Evolutionary conservation across 1,140 invertebrate genomes (phyloP).

Genomic region (Drosophila suzukii): DNA sequence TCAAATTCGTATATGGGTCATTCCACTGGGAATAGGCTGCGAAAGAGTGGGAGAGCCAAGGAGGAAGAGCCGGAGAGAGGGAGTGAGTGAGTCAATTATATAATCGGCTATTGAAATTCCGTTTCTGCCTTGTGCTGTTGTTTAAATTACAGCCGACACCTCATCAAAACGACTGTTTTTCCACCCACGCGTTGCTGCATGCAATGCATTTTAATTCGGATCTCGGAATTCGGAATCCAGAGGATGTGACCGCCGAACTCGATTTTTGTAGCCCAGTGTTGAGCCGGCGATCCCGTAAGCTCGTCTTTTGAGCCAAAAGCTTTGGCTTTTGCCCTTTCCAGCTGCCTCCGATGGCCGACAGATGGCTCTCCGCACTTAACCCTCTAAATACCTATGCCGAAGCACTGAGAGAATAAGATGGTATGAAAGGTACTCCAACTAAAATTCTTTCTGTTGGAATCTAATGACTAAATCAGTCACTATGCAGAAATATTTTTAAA

Average conservation of each 20-base stretch:
- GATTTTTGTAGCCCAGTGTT: conserved; percentile 22
- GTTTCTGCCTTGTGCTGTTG: conserved; percentile 53
- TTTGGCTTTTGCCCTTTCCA: conserved; percentile 50
- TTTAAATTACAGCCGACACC: conserved; percentile 80
- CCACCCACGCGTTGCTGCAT: conserved; percentile 54
- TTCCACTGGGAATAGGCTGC: conserved; percentile 77
- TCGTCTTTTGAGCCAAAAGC: conserved; percentile 44
- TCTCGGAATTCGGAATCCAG: not conserved
- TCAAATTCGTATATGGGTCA: conserved; percentile 79
- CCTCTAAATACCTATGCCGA: conserved; percentile 1
- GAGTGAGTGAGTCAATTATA: conserved; percentile 55
- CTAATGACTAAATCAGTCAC: no score
- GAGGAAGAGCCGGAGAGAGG: not conserved
- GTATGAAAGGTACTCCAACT: not conserved
- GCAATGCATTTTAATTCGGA: conserved; percentile 43
- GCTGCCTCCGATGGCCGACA: conserved; percentile 62
- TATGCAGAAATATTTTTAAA: no score
- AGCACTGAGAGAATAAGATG: conserved; percentile 1
- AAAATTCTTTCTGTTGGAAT: no score
- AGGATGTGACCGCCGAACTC: conserved; percentile 42
- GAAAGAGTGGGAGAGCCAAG: conserved; percentile 30
- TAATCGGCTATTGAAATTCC: conserved; percentile 69
- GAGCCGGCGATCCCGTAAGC: conserved; percentile 57
- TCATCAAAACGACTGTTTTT: conserved; percentile 81
- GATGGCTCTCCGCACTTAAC: conserved; percentile 55